These are phyloP conservation scores for Calliopsis andreniformis DNA, from an alignment of 1,140 invertebrate genomes.

Conservation along the genomic window DNA sequence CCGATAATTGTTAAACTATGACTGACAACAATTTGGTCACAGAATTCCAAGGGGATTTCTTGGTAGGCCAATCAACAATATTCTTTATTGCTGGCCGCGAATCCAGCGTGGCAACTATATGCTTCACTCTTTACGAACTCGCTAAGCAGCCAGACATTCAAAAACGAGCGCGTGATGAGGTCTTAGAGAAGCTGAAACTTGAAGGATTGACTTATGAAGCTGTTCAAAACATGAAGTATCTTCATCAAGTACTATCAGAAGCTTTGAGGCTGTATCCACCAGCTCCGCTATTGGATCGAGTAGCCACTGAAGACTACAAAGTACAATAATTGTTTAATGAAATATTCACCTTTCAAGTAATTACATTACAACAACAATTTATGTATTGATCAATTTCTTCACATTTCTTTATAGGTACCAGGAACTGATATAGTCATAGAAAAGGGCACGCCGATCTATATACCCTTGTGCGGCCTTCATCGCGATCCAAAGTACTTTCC, in stretches of 20 bases:
- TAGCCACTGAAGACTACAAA: conserved; percentile 74
- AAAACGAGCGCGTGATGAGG: conserved; percentile 82
- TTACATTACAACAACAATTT: too few species aligned
- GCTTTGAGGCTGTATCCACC: conserved; percentile 82
- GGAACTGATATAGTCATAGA: conserved; percentile 73
- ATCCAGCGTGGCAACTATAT: conserved; percentile 80
- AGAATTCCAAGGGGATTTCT: conserved; percentile 61
- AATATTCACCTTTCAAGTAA: not conserved
- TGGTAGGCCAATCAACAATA: conserved; percentile 70
- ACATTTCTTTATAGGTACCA: conserved; percentile 67
- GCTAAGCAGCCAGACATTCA: conserved; percentile 69
- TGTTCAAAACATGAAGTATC: conserved; percentile 66
- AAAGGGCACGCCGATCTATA: conserved; percentile 70
- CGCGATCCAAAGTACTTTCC: conserved; percentile 73
- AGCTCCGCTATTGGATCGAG: conserved; percentile 82
- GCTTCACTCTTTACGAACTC: conserved; percentile 75
- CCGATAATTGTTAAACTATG: too few species aligned
- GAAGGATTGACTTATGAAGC: conserved; percentile 60
- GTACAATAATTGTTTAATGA: conserved; percentile 22
- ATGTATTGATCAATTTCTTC: too few species aligned
- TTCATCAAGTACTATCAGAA: conserved; percentile 66
- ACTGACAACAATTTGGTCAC: not conserved
- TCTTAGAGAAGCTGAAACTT: conserved; percentile 75
- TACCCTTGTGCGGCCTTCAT: conserved; percentile 73
- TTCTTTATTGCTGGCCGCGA: conserved; percentile 82